These are phyloP conservation scores for Centropus bengalensis DNA, from an alignment of 2,113 vertebrate species.

Conservation along the genomic window DNA sequence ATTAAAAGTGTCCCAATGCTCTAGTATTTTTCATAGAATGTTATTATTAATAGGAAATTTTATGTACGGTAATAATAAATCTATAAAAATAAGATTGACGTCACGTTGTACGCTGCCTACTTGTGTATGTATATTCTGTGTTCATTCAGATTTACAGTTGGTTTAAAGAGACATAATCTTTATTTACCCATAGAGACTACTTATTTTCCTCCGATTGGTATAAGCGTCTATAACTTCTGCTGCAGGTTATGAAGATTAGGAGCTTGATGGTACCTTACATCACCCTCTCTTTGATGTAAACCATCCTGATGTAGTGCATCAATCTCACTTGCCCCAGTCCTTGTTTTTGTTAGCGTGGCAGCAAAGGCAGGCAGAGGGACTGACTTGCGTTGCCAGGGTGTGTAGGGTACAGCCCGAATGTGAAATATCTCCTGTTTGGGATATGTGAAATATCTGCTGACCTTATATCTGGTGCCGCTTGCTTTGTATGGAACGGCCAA, in stretches of 20 bases:
- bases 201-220: constrained; percentile 33
- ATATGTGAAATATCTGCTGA: neutral
- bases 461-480: neutral
- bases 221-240: constrained; percentile 2
- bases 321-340: neutral
- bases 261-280: neutral
- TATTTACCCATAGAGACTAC: constrained; percentile 64
- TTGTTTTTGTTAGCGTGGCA: neutral
- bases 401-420: neutral
- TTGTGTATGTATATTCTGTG: constrained; percentile 46
- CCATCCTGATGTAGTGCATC: neutral
- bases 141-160: constrained; percentile 50
- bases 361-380: neutral
- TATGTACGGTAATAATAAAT: constrained; percentile 55
- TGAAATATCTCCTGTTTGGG: neutral
- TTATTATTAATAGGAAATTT: constrained; percentile 54
- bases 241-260: constrained; percentile 16
- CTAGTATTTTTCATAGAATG: constrained; percentile 60
- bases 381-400: neutral
- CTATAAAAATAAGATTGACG: constrained; percentile 61
- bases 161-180: constrained; percentile 66
- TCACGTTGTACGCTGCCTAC: constrained; percentile 14
- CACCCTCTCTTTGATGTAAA: neutral
- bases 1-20: constrained; percentile 37
- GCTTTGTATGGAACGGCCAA: neutral